Conservation (phyloP, 2,888 invertebrate genomes). For the Thymelicus sylvestris region DNA sequence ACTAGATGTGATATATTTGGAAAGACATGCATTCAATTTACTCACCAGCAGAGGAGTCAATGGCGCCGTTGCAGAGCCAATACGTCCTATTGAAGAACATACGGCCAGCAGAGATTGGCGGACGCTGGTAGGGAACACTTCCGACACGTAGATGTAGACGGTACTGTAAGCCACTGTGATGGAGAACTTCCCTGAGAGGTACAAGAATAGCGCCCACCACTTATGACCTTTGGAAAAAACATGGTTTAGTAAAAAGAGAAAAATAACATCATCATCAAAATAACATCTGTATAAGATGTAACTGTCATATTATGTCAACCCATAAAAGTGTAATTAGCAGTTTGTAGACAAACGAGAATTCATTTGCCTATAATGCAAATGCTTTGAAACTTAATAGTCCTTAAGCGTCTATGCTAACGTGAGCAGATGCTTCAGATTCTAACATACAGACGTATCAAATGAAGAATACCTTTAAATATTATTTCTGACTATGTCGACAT, state of each 20-base stretch:
- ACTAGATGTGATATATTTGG: too few species aligned
- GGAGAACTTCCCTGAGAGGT: slow-evolving; percentile 87
- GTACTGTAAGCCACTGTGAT: slow-evolving; percentile 87
- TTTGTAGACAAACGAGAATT: too few species aligned
- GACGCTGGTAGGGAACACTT: slow-evolving; percentile 88
- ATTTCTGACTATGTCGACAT: too few species aligned
- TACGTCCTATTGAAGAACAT: slow-evolving; percentile 87
- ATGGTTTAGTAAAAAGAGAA: too few species aligned
- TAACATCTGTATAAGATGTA: not conserved
- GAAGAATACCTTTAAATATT: too few species aligned
- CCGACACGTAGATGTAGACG: slow-evolving; percentile 88
- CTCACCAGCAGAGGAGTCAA: slow-evolving; percentile 87
- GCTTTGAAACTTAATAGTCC: too few species aligned
- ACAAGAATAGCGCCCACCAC: slow-evolving; percentile 79
- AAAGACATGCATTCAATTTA: slow-evolving; percentile 3
- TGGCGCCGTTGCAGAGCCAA: slow-evolving; percentile 88
- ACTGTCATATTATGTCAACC: not conserved
- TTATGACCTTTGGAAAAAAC: slow-evolving; percentile 57
- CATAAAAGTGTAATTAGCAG: too few species aligned
- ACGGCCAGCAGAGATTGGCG: slow-evolving; percentile 86
- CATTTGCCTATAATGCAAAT: too few species aligned
- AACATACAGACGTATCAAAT: too few species aligned
- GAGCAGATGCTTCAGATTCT: too few species aligned
- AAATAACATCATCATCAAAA: not conserved
- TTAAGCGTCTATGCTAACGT: too few species aligned